phyloP scores from a whole-genome alignment of 2,888 invertebrate species.

The Rhimphoctona megacephalus region DNA sequence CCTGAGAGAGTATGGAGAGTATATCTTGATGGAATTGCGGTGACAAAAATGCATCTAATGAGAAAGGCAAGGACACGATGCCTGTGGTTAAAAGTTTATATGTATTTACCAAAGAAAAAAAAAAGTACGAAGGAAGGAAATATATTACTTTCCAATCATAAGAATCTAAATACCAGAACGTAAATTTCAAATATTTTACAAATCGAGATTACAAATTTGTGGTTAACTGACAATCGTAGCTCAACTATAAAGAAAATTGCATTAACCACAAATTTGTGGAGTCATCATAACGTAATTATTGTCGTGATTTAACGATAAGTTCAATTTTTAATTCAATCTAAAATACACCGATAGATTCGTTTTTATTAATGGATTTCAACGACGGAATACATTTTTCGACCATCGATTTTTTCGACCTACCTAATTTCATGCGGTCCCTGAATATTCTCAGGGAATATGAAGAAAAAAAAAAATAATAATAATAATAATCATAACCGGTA shows the following conservation, averaged over 20 bases:
- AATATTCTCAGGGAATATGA: slow-evolving; percentile 8
- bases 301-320: neutral
- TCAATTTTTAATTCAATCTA: neutral
- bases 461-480: neutral
- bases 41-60: slow-evolving; percentile 33
- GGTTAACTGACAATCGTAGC: slow-evolving; percentile 13
- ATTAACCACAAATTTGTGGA: slow-evolving; percentile 6
- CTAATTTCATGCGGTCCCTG: neutral
- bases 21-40: slow-evolving; percentile 4
- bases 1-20: neutral
- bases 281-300: slow-evolving; percentile 12
- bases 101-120: slow-evolving; percentile 4
- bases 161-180: neutral
- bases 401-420: neutral
- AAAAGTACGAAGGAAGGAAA: neutral
- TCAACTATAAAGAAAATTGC: slow-evolving; percentile 31
- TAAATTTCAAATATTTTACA: neutral
- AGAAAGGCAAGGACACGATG: slow-evolving; percentile 43
- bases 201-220: neutral
- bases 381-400: neutral
- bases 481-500: neutral
- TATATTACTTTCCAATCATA: neutral
- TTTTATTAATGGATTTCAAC: neutral
- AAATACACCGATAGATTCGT: neutral
- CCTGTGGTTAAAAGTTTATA: slow-evolving; percentile 27